Evolutionary conservation across 53 echinoderm and acorn worm genomes (phyloP).

Genomic region (Echinometra lucunter): DNA sequence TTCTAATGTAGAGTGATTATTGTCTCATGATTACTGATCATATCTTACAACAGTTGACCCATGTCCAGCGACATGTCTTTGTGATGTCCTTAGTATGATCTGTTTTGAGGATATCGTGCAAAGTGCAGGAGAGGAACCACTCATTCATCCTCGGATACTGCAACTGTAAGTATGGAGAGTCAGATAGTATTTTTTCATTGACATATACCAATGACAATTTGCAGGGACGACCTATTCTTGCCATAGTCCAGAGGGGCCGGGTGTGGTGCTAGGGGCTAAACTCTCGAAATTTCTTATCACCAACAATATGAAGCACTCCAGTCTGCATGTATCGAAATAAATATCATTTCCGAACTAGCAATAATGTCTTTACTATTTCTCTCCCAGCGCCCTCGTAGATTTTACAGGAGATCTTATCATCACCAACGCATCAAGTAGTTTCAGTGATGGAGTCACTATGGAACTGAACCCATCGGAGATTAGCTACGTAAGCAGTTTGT

Average conservation of each 20-base stretch:
- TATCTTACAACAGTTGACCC: not conserved
- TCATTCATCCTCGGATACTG: not conserved
- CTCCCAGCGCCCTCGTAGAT: not conserved
- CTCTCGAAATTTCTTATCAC: too few species aligned
- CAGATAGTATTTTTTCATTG: too few species aligned
- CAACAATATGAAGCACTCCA: too few species aligned
- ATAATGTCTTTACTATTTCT: not conserved
- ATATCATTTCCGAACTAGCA: too few species aligned
- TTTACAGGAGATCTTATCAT: not conserved
- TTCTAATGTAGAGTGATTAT: too few species aligned
- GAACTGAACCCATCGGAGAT: not conserved
- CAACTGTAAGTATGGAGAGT: not conserved
- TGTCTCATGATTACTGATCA: not conserved
- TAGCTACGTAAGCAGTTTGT: not conserved
- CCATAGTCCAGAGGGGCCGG: too few species aligned
- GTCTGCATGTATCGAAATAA: too few species aligned
- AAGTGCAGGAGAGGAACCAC: not conserved
- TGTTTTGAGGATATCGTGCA: not conserved
- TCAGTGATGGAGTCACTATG: not conserved
- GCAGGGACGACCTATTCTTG: too few species aligned
- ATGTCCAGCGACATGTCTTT: slow-evolving; percentile 3
- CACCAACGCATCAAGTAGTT: not conserved
- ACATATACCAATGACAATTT: too few species aligned
- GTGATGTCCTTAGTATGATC: not conserved
- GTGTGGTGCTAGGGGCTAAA: too few species aligned